Base-by-base conservation (phyloP, 1,140 invertebrate genomes). In the Medauroidea extradentata region DNA sequence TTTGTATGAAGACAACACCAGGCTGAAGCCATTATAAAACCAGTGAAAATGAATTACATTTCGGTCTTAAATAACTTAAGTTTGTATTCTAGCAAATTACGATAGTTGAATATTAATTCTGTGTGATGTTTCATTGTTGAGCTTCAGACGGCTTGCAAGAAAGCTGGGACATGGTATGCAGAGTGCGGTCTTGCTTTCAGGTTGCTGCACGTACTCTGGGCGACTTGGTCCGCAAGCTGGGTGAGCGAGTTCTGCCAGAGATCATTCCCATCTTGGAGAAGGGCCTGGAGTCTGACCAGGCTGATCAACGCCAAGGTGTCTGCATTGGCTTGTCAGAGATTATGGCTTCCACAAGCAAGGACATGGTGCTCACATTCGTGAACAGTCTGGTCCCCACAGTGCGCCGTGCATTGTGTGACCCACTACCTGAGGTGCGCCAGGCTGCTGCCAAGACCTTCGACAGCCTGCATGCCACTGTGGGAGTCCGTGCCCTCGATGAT, bases 251-350 rank as follows among this genome's bases (percentile, higher is more conserved):
- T 9, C 71, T 99, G 57, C 96, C 95, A 0, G 96, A 98, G 78
- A 98, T 99, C 46, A 96, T 99, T 70, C 97, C 96, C 0, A 98
- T 99, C 69, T 77, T 99, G 43, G 95, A 99, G 75, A 83, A 85
- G 60, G 95, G 96, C 1, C 78, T 99, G 42, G 87, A 95, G 65
- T 97, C 94, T 1, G 87, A 94, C 48, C 83, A 90, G 48, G 74
- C 93, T 8, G 96, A 98, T 77, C 94, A 98, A 74, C 80, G 96
- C 25, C 94, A 99, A 77, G 97, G 96, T 66, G 97, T 99, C 11
- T 98, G 96, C 74, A 98, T 99, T 72, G 96, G 96, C 4, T 79
- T 99, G 1, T 94, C 93, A 1, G 98, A 99, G 82, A 99, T 99
- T 65, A 97, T 99, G 87, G 86, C 88, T 2, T 96, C 95, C 41